phyloP scores from a whole-genome alignment of 2,113 vertebrate species.

The Rousettus leschenaultii region DNA sequence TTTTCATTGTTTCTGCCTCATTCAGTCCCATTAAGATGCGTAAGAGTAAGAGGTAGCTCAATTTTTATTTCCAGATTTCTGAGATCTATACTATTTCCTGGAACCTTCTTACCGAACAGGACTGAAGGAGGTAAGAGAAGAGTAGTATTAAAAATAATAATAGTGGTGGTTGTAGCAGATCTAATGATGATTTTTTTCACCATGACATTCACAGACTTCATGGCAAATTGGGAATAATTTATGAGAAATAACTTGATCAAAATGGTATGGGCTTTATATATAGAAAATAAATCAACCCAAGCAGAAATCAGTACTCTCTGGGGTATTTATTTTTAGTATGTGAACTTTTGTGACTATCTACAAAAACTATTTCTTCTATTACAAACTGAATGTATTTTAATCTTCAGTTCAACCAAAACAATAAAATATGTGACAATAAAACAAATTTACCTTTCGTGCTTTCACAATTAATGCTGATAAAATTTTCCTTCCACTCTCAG shows the following conservation, averaged over 20 bases:
- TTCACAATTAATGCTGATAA: slow-evolving; percentile 93
- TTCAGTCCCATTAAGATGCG: background rate
- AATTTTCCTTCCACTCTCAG: slow-evolving; percentile 93
- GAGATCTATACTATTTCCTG: background rate
- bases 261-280: background rate
- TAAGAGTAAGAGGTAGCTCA: background rate
- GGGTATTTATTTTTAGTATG: background rate
- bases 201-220: background rate
- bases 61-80: background rate
- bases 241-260: background rate
- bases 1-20: background rate
- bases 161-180: background rate
- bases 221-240: background rate
- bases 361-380: background rate
- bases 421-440: slow-evolving; percentile 31
- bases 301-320: background rate
- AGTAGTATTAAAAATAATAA: background rate
- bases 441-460: slow-evolving; percentile 90
- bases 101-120: background rate
- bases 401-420: background rate
- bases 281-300: background rate
- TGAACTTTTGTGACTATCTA: background rate
- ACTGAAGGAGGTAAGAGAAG: background rate
- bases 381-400: slow-evolving; percentile 37
- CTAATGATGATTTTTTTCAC: background rate